Percentiles rank a stretch among this genome's conserved stretches.
phyloP scores from a whole-genome alignment of 2,888 invertebrate species.

The Steinernema scapterisci region DNA sequence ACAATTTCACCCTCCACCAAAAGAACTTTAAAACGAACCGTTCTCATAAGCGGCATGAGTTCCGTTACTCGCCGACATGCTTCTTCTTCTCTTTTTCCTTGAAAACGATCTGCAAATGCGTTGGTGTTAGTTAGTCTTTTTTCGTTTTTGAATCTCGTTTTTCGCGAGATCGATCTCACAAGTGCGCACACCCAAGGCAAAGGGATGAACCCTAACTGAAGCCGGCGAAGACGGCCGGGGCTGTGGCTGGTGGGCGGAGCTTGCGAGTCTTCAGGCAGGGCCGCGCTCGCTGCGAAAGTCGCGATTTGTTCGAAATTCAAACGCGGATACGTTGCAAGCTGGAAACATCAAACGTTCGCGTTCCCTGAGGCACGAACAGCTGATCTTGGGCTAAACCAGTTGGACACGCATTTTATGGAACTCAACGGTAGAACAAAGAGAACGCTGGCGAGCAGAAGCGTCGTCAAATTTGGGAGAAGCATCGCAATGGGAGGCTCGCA shows the following conservation, averaged over 20 bases:
- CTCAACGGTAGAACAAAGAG: too few species aligned
- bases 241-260: not conserved
- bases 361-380: too few species aligned
- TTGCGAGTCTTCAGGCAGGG: not conserved
- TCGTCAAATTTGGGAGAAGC: too few species aligned
- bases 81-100: not conserved
- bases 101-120: conserved; percentile 14
- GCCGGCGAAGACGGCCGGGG: not conserved
- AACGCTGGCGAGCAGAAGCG: too few species aligned
- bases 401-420: too few species aligned
- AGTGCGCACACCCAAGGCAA: not conserved
- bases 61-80: not conserved
- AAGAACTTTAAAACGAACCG: not conserved
- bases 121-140: conserved; percentile 7
- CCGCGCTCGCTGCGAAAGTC: not conserved
- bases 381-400: too few species aligned
- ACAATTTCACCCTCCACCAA: not conserved
- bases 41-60: not conserved
- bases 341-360: too few species aligned
- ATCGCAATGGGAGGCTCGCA: too few species aligned
- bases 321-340: too few species aligned
- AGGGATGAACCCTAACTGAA: not conserved
- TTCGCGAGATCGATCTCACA: not conserved
- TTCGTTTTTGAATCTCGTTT: not conserved
- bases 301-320: too few species aligned